Evolutionary conservation across 37 sponge, comb jelly and placozoan genomes (phyloP).

Genomic region (Halichondria panicea): DNA sequence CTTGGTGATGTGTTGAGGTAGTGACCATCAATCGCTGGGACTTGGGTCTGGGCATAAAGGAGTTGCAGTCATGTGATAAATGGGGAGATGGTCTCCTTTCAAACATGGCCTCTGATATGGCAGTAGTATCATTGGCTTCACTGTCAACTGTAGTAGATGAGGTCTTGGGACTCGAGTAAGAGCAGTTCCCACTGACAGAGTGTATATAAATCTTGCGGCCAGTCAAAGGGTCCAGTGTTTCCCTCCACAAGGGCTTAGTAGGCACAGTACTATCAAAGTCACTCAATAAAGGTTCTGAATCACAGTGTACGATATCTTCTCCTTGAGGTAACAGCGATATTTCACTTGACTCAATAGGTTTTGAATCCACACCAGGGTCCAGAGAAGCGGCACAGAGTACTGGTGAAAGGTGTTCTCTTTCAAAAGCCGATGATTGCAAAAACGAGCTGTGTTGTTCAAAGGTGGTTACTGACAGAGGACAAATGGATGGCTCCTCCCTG

Average conservation of each 20-base stretch:
- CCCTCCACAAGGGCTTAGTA: conserved; percentile 10
- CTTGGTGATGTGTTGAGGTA: not conserved
- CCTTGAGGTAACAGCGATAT: no score
- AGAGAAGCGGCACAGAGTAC: no score
- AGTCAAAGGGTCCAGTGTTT: conserved; percentile 9
- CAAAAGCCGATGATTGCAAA: no score
- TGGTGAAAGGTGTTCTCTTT: no score
- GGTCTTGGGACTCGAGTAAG: not conserved
- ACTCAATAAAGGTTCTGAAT: no score
- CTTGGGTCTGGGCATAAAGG: conserved; percentile 41
- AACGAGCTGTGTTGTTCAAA: no score
- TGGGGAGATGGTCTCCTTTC: conserved; percentile 34
- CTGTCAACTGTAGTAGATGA: not conserved
- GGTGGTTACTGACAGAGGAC: no score
- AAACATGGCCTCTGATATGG: not conserved
- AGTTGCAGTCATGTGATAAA: conserved; percentile 17
- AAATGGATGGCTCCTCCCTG: no score
- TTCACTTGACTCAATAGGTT: no score
- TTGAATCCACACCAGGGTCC: no score
- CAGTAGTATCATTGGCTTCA: not conserved
- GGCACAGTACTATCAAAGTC: no score
- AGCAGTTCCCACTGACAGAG: not conserved
- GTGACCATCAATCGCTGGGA: not conserved
- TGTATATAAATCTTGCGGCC: conserved; percentile 10
- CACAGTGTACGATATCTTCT: no score